Evolutionary conservation across 2,113 vertebrate species (phyloP).

Genomic region (Callithrix jacchus): DNA sequence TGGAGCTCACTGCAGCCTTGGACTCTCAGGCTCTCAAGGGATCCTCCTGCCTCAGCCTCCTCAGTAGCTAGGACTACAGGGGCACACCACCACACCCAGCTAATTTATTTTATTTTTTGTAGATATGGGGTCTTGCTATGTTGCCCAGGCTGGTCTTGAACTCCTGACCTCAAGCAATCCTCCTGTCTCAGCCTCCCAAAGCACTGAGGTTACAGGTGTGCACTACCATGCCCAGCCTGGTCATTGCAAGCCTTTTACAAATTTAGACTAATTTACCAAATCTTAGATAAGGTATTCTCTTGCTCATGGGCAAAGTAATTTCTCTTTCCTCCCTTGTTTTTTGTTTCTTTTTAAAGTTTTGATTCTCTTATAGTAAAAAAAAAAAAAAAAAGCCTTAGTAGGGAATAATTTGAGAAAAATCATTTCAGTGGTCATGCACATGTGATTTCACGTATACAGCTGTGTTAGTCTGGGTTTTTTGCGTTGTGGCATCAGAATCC

Average conservation of each 20-base stretch:
- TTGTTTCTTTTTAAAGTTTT: constrained; percentile 9
- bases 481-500: neutral
- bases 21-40: too few species aligned
- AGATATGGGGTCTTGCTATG: too few species aligned
- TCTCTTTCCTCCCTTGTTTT: neutral
- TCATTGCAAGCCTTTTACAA: neutral
- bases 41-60: too few species aligned
- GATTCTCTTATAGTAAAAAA: neutral
- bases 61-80: too few species aligned
- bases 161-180: too few species aligned
- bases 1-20: too few species aligned
- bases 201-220: too few species aligned
- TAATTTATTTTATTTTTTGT: too few species aligned
- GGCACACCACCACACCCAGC: too few species aligned
- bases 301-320: neutral
- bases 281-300: constrained; percentile 15
- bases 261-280: neutral
- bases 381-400: neutral
- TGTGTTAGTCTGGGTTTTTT: neutral
- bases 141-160: too few species aligned
- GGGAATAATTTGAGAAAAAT: constrained; percentile 7
- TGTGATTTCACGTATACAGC: neutral
- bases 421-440: neutral
- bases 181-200: too few species aligned
- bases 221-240: too few species aligned